These are phyloP conservation scores for Trisateles emortualis DNA, from an alignment of 2,888 invertebrate species.

Conservation along the genomic window DNA sequence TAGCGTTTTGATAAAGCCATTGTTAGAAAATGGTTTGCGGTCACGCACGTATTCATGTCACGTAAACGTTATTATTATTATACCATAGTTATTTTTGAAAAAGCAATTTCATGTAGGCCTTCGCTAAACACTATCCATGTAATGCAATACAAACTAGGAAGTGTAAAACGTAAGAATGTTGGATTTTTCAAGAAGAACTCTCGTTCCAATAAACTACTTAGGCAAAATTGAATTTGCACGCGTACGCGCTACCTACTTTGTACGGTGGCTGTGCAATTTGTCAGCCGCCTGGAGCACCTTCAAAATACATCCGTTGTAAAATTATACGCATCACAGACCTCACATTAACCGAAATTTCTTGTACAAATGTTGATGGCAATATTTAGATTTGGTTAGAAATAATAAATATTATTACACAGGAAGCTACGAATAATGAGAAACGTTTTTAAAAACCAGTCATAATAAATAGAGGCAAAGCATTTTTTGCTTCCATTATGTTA, in stretches of 20 bases:
- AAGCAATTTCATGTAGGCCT: not conserved
- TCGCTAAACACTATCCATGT: not conserved
- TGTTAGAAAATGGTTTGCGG: slow-evolving; percentile 27
- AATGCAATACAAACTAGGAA: not conserved
- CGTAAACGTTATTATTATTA: slow-evolving; percentile 33
- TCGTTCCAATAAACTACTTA: slow-evolving; percentile 52
- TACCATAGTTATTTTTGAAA: slow-evolving; percentile 28
- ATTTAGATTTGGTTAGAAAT: slow-evolving; percentile 11
- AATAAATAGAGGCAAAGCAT: slow-evolving; percentile 1
- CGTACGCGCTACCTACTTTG: slow-evolving; percentile 49
- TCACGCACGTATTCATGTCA: slow-evolving; percentile 30
- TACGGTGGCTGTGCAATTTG: slow-evolving; percentile 59
- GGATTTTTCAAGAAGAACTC: slow-evolving; percentile 22
- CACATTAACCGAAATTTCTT: slow-evolving; percentile 25
- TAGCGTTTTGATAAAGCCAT: slow-evolving; percentile 26
- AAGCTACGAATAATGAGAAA: not conserved
- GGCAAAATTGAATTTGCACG: slow-evolving; percentile 63
- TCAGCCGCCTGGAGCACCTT: slow-evolving; percentile 52
- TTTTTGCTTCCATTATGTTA: not conserved
- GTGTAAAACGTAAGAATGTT: slow-evolving; percentile 8
- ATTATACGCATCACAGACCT: slow-evolving; percentile 44
- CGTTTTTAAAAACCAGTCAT: not conserved
- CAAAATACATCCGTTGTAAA: slow-evolving; percentile 49
- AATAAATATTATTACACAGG: slow-evolving; percentile 3
- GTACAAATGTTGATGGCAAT: slow-evolving; percentile 14